Base-by-base conservation (phyloP, 2,888 invertebrate species). In the Sturmia bella region DNA sequence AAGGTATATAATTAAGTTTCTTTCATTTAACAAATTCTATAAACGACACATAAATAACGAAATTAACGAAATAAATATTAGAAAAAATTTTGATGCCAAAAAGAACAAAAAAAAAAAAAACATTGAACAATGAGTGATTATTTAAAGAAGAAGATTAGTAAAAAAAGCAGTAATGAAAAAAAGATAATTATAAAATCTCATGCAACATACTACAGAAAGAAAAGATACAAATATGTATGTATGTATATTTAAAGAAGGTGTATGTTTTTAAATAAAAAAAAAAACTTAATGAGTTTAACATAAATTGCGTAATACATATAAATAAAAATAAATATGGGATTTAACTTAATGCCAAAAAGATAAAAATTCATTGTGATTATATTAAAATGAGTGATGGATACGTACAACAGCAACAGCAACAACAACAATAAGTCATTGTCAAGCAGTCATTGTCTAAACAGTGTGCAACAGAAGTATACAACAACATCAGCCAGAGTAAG, bases 111-210 rank as follows among this genome's bases (percentile, higher is more conserved):
- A 45, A 17, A 54, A 66, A 39, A 57, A 56, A 43, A 11, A 74
- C 45, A 74, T 72, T 80, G 37, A 74, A 56, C 64, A 72, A 73
- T 70, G 37, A 63, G 56, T 75, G 70, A 63, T 19, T 41, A 48
- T 57, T 57, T 48, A 57, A 5, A 57, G 13, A 5, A 57, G 13
- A 69, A 45, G 63, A 81, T 81, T 81, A 81, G 81, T 81, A 81
- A 87, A 89, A 89, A 88, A 89, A 89, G 89, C 88, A 84, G 85
- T 87, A 88, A 86, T 88, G 86, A 89, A 89, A 90, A 87, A 90
- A 90, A 89, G 87, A 86, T 88, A 90, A 90, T 89, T 87, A 90
- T 88, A 89, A 90, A 90, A 89, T 89, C 90, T 89, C 90, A 90
- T 90, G 90, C 89, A 89, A 89, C 88, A 88, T 88, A 87, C 86